Evolutionary conservation across 2,888 invertebrate genomes (phyloP).

Genomic region (Anagyrus pseudococci): DNA sequence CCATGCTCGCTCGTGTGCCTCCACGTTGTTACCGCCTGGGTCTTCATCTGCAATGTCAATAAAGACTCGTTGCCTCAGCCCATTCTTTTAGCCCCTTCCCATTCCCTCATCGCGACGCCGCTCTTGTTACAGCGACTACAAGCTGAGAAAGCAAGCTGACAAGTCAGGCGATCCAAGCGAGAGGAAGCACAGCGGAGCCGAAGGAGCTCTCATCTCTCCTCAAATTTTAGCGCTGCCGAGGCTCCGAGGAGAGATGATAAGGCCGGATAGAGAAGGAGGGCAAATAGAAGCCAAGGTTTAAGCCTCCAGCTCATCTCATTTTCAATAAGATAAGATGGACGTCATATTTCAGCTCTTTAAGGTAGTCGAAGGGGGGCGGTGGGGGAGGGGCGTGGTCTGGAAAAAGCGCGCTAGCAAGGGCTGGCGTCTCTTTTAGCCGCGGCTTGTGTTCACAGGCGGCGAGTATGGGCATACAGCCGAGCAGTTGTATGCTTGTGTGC

Average conservation of each 20-base stretch:
- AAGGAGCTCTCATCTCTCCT: too few relatives aligned
- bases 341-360: conserved; percentile 21
- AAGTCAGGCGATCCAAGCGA: background rate
- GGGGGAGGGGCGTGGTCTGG: conserved; percentile 9
- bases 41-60: conserved; percentile 71
- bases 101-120: too few relatives aligned
- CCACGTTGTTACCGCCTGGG: conserved; percentile 79
- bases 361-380: too few relatives aligned
- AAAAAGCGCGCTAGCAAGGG: conserved; percentile 26
- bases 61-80: background rate
- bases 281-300: conserved; percentile 3
- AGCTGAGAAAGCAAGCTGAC: background rate
- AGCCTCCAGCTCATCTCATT: conserved; percentile 42
- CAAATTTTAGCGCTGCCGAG: too few relatives aligned
- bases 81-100: too few relatives aligned
- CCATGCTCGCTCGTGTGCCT: conserved; percentile 73
- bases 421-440: conserved; percentile 4
- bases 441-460: background rate
- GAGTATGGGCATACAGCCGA: background rate
- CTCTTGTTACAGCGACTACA: too few relatives aligned
- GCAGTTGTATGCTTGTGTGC: too few relatives aligned
- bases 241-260: background rate
- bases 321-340: conserved; percentile 52
- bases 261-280: background rate
- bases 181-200: background rate